A percentile compares a stretch with the other conserved stretches of the same genome.
Evolutionary conservation across 2,888 invertebrate species (phyloP).

Genomic region (Synanthedon tipuliformis): DNA sequence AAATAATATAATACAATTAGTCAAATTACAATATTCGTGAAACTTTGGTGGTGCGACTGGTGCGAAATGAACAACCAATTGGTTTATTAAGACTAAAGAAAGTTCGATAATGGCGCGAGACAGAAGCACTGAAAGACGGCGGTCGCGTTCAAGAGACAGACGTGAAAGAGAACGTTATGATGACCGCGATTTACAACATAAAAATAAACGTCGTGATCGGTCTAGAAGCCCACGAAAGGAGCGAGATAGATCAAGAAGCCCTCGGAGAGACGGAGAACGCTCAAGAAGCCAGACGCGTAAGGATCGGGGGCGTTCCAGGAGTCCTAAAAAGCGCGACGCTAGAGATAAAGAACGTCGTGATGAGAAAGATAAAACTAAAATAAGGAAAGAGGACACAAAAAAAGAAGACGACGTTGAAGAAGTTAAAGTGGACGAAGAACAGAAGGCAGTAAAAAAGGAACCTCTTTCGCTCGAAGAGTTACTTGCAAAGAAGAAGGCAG

Average conservation of each 20-base stretch:
- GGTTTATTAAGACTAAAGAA: background rate
- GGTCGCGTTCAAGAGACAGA: constrained; percentile 55
- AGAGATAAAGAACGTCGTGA: constrained; percentile 43
- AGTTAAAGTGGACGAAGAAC: constrained; percentile 51
- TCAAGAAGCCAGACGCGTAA: constrained; percentile 33
- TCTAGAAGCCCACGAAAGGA: constrained; percentile 37
- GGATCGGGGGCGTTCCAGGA: constrained; percentile 42
- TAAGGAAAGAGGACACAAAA: constrained; percentile 42
- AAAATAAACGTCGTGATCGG: constrained; percentile 47
- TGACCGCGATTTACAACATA: constrained; percentile 51
- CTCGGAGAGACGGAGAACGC: constrained; percentile 34
- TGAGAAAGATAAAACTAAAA: constrained; percentile 53
- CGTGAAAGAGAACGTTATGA: constrained; percentile 57
- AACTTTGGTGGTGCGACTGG: too few species aligned
- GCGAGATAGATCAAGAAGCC: constrained; percentile 19
- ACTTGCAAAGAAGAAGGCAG: constrained; percentile 94
- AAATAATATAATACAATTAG: too few species aligned
- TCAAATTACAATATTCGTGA: too few species aligned
- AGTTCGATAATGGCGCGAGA: constrained; percentile 41
- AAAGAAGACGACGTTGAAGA: constrained; percentile 42
- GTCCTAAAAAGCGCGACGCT: constrained; percentile 52
- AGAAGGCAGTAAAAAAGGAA: constrained; percentile 69
- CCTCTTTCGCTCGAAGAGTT: constrained; percentile 97
- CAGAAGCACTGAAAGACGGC: constrained; percentile 49
- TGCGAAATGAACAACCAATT: too few species aligned